These are phyloP conservation scores for Hypena proboscidalis DNA, from an alignment of 2,888 invertebrate genomes.

Conservation along the genomic window DNA sequence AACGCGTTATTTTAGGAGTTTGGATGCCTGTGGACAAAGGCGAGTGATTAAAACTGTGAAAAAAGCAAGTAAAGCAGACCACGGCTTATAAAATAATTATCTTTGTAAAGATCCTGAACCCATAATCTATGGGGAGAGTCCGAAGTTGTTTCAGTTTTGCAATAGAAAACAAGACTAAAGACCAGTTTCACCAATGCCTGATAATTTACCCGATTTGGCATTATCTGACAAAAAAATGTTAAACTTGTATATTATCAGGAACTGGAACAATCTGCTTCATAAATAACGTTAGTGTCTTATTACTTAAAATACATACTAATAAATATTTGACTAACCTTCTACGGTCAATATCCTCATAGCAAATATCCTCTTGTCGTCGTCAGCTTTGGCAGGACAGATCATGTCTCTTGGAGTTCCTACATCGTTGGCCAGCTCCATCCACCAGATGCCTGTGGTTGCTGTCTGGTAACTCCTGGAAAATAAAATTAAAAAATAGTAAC, in stretches of 20 bases:
- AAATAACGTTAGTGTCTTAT: too few species aligned
- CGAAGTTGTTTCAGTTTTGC: too few species aligned
- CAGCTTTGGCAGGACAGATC: slow-evolving; percentile 87
- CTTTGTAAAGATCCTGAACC: too few species aligned
- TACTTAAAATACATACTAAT: background rate
- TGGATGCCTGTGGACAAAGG: slow-evolving; percentile 60
- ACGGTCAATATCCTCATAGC: slow-evolving; percentile 87
- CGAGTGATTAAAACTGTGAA: background rate
- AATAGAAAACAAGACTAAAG: too few species aligned
- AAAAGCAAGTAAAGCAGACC: background rate
- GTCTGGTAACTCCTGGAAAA: slow-evolving; percentile 87
- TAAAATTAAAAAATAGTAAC: slow-evolving; percentile 1
- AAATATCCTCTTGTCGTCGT: slow-evolving; percentile 86
- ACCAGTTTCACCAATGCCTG: too few species aligned
- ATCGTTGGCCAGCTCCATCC: slow-evolving; percentile 90
- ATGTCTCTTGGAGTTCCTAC: slow-evolving; percentile 88
- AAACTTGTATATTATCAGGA: too few species aligned
- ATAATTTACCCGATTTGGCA: too few species aligned
- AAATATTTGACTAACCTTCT: slow-evolving; percentile 64
- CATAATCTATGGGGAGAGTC: too few species aligned
- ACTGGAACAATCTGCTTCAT: too few species aligned
- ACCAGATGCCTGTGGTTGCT: slow-evolving; percentile 90
- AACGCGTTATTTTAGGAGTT: slow-evolving; percentile 69
- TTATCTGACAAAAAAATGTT: too few species aligned
- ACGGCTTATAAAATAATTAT: too few species aligned